Conservation (phyloP, 2,888 invertebrate species). For the Sipha maydis region DNA sequence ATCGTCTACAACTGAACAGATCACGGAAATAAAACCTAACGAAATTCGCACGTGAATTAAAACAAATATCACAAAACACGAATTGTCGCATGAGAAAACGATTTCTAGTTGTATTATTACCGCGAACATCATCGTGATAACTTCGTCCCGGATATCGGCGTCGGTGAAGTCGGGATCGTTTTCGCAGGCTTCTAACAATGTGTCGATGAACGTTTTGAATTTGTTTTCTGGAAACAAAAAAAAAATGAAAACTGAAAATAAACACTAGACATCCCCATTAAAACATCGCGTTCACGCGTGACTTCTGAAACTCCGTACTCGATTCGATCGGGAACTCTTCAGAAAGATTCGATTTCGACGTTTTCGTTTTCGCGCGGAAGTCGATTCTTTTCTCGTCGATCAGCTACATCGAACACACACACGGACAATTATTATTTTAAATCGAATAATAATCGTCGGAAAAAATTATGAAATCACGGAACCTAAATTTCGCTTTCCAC, state of each 20-base stretch:
- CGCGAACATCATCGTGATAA: constrained; percentile 64
- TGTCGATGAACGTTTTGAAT: constrained; percentile 63
- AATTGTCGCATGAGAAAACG: too few species aligned
- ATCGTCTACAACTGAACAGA: too few species aligned
- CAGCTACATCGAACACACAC: constrained; percentile 14
- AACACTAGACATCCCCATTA: neutral
- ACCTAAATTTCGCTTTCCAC: neutral
- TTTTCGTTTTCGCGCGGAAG: neutral
- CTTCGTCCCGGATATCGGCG: constrained; percentile 63
- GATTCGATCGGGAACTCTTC: neutral
- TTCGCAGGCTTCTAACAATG: constrained; percentile 62
- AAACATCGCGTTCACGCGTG: too few species aligned
- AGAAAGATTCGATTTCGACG: neutral
- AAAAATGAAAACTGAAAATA: neutral
- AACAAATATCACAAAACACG: too few species aligned
- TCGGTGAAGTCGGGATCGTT: constrained; percentile 63
- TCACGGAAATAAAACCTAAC: too few species aligned
- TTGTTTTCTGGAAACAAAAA: constrained; percentile 56
- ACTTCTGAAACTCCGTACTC: constrained; percentile 1
- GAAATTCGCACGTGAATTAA: too few species aligned
- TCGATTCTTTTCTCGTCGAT: constrained; percentile 29
- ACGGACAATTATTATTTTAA: neutral
- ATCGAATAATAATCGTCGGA: neutral
- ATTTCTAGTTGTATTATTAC: constrained; percentile 52
- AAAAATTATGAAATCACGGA: neutral